Evolutionary conservation across 2,797 vertebrate genomes (phyloP), one percentile per base, ranked within the genome.

Genomic region (Enteromius argenteus): DNA sequence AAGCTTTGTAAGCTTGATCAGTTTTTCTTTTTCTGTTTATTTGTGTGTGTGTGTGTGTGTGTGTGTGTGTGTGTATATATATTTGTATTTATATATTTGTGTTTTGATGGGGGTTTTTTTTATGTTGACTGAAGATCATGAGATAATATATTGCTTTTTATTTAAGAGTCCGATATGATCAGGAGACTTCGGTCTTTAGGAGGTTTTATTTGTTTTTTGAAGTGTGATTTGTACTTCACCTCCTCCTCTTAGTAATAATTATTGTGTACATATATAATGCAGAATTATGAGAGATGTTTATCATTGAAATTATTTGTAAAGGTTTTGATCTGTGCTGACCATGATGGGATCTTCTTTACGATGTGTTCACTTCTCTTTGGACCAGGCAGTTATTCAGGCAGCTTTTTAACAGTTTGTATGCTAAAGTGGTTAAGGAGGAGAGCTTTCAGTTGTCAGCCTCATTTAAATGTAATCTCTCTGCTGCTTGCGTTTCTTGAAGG

Each of bases 101-200:
- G 23, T 81, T 69, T 81, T 66, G 21, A 35, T 78, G 44, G 39
- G 37, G 9, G 2, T 56, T 21, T 14, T n/a, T 23, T 39, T 4
- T 4, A 39, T 68, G 53, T 85, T 83, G 68, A 67, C 23, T 42
- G 30, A 79, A 79, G 42, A 83, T 64, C 23, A 73, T 86, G 42
- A 67, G 53, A 81, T 88, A 88, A 89, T 89, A 86, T 91, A 87
- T 91, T 91, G 74, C 79, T 84, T 89, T 89, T 87, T n/a, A 89
- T 91, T 89, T 89, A 89, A 88, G 79, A 84, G 81, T 85, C 77
- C 72, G 72, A 72, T 56, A 66, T 64, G 27, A n/a, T 81, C 14
- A 35, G 42, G 44, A 75, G 62, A 81, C 81, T 79, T 77, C 1
- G 32, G 69, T 77, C 77, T 85, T 51, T 2, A 14, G 62, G 71